Evolutionary conservation across 2,797 vertebrate genomes (phyloP), one percentile per base, ranked within the genome.

Genomic region (Neoniphon sammara): DNA sequence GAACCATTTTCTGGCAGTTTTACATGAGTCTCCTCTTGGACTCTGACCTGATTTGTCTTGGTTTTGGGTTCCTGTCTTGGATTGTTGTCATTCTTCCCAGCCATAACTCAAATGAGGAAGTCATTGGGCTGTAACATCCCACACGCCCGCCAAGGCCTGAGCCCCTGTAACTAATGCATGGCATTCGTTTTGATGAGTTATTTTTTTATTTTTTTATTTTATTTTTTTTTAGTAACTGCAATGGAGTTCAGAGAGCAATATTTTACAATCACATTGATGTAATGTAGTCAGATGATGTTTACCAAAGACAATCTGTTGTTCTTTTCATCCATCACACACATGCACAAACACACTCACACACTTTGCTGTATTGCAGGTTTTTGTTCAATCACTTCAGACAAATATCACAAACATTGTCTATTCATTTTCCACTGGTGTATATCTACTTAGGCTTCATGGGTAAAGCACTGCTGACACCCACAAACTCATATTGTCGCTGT

Each of bases 21-120:
- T 53, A 27, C 72, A 30, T 18, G 39, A 14, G 42, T 30, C 65
- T 74, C 31, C 14, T 34, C 55, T 72, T 85, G 69, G 80, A 84
- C 80, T 42, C 10, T 1, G 36, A 77, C 77, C 81, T n/a, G 78
- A 83, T 80, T 54, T 6, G 58, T 80, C 71, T 77, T 54, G 77
- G 72, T 85, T 62, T 75, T 36, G 59, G 57, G 2, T 27, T 60
- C 36, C 57, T 69, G 87, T 84, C 64, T 81, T 66, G 63, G 62
- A 8, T 67, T 84, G 65, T 70, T 87, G 73, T 79, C 79, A 73
- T 77, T 87, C 52, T 66, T 64, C 71, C 82, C 5, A 55, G 66
- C 79, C 83, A 77, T 88, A 81, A 85, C 86, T 88, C 77, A 90
- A 90, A 90, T 87, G 84, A 85, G 83, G 82, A 86, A 89, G 80